Evolutionary conservation across 35 echinoderm and acorn worm genomes (phyloP).

Genomic region (Acanthaster planci): DNA sequence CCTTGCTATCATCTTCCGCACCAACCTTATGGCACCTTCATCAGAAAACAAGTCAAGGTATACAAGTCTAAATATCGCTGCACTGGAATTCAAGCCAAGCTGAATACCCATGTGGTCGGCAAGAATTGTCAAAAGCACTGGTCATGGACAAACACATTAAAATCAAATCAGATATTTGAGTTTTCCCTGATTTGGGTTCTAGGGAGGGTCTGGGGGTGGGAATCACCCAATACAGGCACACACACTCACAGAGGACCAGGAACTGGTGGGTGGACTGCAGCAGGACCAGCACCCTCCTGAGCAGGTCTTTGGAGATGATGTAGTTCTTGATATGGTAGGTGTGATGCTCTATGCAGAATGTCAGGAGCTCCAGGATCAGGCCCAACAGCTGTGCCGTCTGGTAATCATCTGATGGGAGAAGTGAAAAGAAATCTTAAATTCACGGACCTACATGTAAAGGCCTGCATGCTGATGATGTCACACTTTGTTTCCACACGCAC

Average conservation of each 20-base stretch:
- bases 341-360: slow-evolving; percentile 93
- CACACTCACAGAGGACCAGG: slow-evolving; percentile 89
- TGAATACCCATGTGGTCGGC: no score
- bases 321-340: slow-evolving; percentile 99
- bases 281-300: slow-evolving; percentile 85
- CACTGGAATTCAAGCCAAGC: no score
- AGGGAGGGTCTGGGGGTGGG: no score
- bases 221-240: no score
- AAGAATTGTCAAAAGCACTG: not conserved
- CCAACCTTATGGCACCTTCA: slow-evolving; percentile 88
- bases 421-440: slow-evolving; percentile 18
- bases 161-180: not conserved
- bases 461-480: no score
- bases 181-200: no score
- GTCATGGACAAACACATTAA: not conserved
- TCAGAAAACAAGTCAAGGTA: not conserved
- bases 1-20: slow-evolving; percentile 88
- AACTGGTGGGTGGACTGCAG: slow-evolving; percentile 94
- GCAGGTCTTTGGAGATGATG: slow-evolving; percentile 97
- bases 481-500: no score
- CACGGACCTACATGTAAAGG: no score
- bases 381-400: slow-evolving; percentile 95
- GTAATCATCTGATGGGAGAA: slow-evolving; percentile 80
- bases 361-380: slow-evolving; percentile 89
- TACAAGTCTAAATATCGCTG: no score